These are phyloP conservation scores for Lordiphosa andalusiaca DNA, from an alignment of 2,888 invertebrate genomes.

Conservation along the genomic window DNA sequence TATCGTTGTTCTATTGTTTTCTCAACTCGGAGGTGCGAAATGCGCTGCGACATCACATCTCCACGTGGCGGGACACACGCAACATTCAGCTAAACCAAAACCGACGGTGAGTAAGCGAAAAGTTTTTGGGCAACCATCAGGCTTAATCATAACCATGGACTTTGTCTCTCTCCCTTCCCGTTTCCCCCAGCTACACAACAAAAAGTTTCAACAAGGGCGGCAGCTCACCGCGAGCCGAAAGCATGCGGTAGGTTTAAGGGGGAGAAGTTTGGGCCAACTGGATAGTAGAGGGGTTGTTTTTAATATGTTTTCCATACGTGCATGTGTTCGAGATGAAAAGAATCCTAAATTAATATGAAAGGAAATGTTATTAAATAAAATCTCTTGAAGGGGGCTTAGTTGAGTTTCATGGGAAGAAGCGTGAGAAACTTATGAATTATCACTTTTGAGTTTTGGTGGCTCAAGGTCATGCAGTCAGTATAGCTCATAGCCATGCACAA, in stretches of 20 bases:
- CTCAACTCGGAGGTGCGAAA: constrained; percentile 95
- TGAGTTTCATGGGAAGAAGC: too few species aligned
- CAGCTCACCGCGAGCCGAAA: constrained; percentile 91
- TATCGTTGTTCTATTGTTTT: constrained; percentile 95
- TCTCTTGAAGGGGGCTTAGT: too few species aligned
- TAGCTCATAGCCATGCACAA: too few species aligned
- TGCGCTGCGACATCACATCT: constrained; percentile 88
- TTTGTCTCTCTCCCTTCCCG: constrained; percentile 15
- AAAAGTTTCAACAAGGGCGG: constrained; percentile 85
- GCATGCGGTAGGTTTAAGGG: constrained; percentile 85
- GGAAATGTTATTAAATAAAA: too few species aligned
- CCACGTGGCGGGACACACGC: constrained; percentile 79
- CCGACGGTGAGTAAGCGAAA: constrained; percentile 68
- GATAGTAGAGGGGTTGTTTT: not conserved
- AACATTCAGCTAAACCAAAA: constrained; percentile 79
- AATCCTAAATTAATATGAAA: too few species aligned
- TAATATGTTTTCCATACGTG: too few species aligned
- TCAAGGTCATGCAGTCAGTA: too few species aligned
- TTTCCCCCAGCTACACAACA: constrained; percentile 75
- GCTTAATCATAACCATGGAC: not conserved
- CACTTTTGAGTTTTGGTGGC: too few species aligned
- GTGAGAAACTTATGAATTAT: too few species aligned
- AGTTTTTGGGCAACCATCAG: constrained; percentile 4
- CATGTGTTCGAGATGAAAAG: not conserved
- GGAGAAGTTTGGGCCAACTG: constrained; percentile 10